Base-by-base conservation (phyloP, 2,113 vertebrate genomes). In the Phaetusa simplex region DNA sequence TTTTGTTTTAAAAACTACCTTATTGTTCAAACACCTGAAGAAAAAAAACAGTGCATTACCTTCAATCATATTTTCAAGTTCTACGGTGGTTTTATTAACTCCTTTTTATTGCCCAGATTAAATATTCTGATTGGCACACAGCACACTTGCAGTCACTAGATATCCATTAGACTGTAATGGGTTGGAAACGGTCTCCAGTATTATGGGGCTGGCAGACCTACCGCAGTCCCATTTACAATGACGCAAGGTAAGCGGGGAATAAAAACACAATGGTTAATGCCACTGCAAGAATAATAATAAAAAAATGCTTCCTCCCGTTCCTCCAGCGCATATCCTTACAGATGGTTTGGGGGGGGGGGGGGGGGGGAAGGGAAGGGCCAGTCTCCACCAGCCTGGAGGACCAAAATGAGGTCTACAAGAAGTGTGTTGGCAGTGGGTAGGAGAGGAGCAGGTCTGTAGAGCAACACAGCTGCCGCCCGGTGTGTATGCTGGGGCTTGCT, bases 81-180 rank as follows among this genome's bases (percentile, higher is more conserved):
- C 88, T 96, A 79, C 59, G 45, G 87, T 94, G 72, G 86, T 96
- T 97, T 98, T 97, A 97, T 97, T 95, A 97, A 96, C 66, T 96
- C 55, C 30, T 93, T 91, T 97, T 96, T 94, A 97, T 59, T 74
- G 69, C 81, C 81, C 36, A 82, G 69, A 92, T 95, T 97, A 97
- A 97, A 96, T 91, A 95, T 87, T 95, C 96, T 97, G 95, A 96
- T 90, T 86, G 91, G 88, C 82, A 91, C 64, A 73, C 4, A 82
- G 88, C 38, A 94, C 71, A 94, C 95, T 70, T 74, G 76, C 36
- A 94, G 80, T 71, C 86, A 94, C 87, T 90, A 87, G 78, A 90
- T 79, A 95, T 77, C 61, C 49, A 95, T 93, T 95, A 95, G 56
- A 77, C 66, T 94, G 88, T 91, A 96, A 95, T 92, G 83, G 82